phyloP scores from a whole-genome alignment of 2,113 vertebrate species.

The Diadophis punctatus region DNA sequence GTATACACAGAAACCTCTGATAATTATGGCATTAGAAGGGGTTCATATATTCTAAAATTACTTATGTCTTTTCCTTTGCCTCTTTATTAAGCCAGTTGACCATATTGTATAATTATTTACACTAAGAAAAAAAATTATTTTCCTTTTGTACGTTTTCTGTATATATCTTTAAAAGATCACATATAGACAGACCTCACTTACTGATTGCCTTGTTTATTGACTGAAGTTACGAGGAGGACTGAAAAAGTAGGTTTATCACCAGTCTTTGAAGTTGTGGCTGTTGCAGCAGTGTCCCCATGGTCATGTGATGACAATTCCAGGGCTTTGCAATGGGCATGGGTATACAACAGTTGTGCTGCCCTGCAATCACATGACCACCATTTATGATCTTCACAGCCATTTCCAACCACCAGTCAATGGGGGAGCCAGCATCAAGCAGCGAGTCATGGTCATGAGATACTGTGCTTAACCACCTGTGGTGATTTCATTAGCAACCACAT shows the following conservation, averaged over 20 bases:
- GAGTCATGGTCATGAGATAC: not conserved
- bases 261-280: not conserved
- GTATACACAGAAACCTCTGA: not conserved
- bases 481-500: not conserved
- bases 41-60: not conserved
- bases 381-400: not conserved
- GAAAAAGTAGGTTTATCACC: not conserved
- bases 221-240: not conserved
- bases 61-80: not conserved
- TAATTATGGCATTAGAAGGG: not conserved
- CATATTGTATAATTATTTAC: not conserved
- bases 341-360: not conserved
- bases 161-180: not conserved
- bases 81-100: constrained; percentile 8
- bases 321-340: not conserved
- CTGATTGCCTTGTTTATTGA: not conserved
- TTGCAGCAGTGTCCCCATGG: not conserved
- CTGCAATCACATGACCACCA: not conserved
- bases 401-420: not conserved
- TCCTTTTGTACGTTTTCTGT: not conserved
- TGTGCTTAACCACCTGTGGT: not conserved
- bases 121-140: not conserved
- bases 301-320: not conserved
- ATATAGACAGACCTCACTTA: not conserved
- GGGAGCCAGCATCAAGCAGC: not conserved